Evolutionary conservation across 2,797 vertebrate species (phyloP), one percentile per base, ranked within the genome.

Genomic region (Botia kubotai): DNA sequence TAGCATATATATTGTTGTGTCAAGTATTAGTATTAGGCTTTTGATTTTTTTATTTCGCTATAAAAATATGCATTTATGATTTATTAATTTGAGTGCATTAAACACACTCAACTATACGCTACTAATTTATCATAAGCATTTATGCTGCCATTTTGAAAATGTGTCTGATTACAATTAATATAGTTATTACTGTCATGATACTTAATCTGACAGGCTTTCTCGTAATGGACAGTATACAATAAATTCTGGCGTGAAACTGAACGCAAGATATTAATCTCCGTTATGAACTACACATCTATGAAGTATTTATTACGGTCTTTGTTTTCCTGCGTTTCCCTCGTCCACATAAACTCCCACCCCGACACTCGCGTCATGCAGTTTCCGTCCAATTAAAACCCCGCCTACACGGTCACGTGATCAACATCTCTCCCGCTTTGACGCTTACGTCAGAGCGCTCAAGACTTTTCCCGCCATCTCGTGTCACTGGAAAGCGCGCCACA

Each of bases 381-480:
- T 2, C 16, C 17, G 65, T 39, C 1, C 63, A 1, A 78, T 71
- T 48, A n/a, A 71, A 19, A 62, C 50, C 55, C 12, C 23, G 14
- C 2, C 0, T 4, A 23, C 4, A 6, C 0, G 63, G 8, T 43
- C 75, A 78, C 55, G 26, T 70, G 66, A 5, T 3, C 4, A 0
- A 6, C 7, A 16, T n/a, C 6, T 33, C 36, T 43, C n/a, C 12
- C 62, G 19, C 29, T 29, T 23, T 16, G 13, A 7, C 0, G 6
- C 5, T 0, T 2, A 55, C 63, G 10, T 66, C 74, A 86, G 16
- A 29, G 84, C 60, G 7, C 74, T 81, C 66, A 3, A 13, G 17
- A 7, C 65, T 92, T 93, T 93, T 93, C 92, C 92, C 91, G 93
- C 94, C 93, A 90, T 71, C 36, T n/a, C 19, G 36, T 60, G 57